Base-by-base conservation (phyloP, 2,797 vertebrate species). In the Tauraco hartlaubi region DNA sequence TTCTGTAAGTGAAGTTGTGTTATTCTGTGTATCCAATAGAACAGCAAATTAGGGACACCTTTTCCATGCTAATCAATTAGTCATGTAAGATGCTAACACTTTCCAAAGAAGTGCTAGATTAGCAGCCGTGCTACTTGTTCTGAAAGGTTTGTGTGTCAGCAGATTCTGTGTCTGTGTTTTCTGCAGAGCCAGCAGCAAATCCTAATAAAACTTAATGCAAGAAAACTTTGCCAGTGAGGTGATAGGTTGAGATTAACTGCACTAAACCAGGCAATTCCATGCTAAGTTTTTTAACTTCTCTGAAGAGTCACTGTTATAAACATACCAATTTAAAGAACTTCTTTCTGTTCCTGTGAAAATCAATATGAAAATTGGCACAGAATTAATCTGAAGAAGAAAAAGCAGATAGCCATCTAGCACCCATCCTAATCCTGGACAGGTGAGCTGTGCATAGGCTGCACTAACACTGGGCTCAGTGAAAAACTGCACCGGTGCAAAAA, bases 1-100 rank as follows among this genome's bases (percentile, higher is more conserved):
- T 58, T 58, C 55, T 75, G 88, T 43, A 26, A 59, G 63, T 68
- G 63, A 78, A 48, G 55, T 31, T 75, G 25, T 72, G 56, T 81
- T 75, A 69, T 77, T 88, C 85, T 72, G 21, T 83, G 55, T 54
- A 81, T 54, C 80, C 56, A 82, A 54, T 2, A 90, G 75, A 95
- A 94, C 11, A 41, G 91, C 48, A 92, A 91, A 86, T 94, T 71
- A 56, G 74, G 63, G 56, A 74, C 62, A 93, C 72, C 88, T 94
- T 96, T 95, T 75, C 85, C 54, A 39, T 89, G 73, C 56, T 81
- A 87, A 86, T 96, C 92, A 95, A 84, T 97, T 97, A 96, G 83
- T 96, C 94, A 96, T 44, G 44, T 82, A 61, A 51, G 81, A 78
- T 77, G 72, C 58, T 78, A 6, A 61, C 5, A 9, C 74, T 64